Conservation (phyloP, 92 coral and sea anemone genomes). For the Umimayanthus chanpuru region DNA sequence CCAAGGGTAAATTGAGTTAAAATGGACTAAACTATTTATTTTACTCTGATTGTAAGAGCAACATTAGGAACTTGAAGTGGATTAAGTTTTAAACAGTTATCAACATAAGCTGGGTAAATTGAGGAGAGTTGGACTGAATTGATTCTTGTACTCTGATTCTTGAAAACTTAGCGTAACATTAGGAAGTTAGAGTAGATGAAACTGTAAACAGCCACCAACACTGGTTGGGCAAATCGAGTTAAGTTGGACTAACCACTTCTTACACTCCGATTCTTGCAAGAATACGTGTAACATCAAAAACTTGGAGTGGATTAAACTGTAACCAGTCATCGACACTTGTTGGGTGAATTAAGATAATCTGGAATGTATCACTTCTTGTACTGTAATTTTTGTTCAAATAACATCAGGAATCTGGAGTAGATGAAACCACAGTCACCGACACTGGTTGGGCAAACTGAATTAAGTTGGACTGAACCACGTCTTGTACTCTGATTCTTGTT, state of each 20-base stretch:
- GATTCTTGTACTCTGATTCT: not conserved
- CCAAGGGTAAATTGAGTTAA: no score
- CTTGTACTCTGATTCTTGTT: not conserved
- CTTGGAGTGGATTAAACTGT: no score
- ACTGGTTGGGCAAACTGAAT: not conserved
- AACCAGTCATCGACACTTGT: no score
- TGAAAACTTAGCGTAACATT: not conserved
- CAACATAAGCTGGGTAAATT: not conserved
- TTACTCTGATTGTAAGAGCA: slow-evolving; percentile 11
- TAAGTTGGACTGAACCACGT: not conserved
- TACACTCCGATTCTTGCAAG: not conserved
- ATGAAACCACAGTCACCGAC: no score
- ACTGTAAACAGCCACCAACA: not conserved
- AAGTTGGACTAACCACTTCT: slow-evolving; percentile 1
- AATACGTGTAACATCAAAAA: no score
- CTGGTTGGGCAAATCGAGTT: not conserved
- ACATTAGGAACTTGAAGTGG: slow-evolving; percentile 20
- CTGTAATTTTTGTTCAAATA: no score
- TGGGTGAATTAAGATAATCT: no score
- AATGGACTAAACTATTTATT: not conserved
- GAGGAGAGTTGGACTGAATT: not conserved
- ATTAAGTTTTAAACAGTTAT: not conserved
- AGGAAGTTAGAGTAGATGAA: not conserved
- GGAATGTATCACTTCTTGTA: no score
- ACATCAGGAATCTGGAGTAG: no score